Conservation (phyloP, 2,797 vertebrate genomes). For the Cuculus canorus region DNA sequence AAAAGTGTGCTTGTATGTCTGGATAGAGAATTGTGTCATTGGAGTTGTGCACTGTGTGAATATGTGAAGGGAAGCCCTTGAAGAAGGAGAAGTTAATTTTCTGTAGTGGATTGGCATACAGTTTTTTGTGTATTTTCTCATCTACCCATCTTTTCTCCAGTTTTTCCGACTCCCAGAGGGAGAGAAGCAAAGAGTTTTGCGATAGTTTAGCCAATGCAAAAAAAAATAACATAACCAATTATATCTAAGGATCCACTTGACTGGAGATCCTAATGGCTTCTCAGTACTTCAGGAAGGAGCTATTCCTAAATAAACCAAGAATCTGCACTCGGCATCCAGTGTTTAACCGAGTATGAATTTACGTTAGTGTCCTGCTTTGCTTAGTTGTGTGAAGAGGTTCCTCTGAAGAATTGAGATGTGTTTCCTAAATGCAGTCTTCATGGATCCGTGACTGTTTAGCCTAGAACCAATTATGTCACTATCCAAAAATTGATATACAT, state of each 20-base stretch:
- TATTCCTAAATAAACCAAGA: not conserved
- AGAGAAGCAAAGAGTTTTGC: not conserved
- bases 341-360: not conserved
- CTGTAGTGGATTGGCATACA: not conserved
- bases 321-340: not conserved
- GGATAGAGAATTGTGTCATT: not conserved
- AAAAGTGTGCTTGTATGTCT: not conserved
- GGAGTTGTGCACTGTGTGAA: not conserved
- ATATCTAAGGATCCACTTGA: not conserved
- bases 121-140: not conserved
- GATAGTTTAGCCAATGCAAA: not conserved
- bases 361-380: not conserved
- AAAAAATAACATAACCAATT: not conserved
- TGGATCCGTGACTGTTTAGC: not conserved
- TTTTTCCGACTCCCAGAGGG: not conserved
- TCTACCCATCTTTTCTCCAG: not conserved
- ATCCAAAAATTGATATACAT: not conserved
- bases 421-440: not conserved
- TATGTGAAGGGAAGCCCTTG: not conserved
- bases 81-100: not conserved
- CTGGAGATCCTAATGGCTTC: not conserved
- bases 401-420: not conserved
- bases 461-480: not conserved
- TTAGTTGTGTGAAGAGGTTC: not conserved
- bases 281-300: not conserved